Evolutionary conservation across 2,797 vertebrate species (phyloP).

Genomic region (Euphonia xanthogaster): DNA sequence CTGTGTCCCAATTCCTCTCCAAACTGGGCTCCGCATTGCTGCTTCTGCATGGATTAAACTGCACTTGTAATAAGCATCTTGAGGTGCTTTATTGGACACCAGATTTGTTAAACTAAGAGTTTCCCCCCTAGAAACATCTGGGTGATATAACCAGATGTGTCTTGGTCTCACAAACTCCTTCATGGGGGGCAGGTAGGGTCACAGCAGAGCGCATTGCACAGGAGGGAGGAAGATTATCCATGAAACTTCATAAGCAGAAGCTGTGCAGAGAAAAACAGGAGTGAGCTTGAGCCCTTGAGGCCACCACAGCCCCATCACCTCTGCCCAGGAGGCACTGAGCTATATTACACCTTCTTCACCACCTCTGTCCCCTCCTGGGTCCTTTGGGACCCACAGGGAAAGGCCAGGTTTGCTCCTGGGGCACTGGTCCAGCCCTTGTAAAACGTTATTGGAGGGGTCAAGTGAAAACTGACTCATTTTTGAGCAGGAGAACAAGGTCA

Average conservation of each 20-base stretch:
- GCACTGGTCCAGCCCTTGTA: neutral
- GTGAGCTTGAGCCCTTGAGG: rapidly evolving
- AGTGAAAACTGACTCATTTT: constrained; percentile 18
- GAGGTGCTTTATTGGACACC: neutral
- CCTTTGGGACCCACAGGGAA: neutral
- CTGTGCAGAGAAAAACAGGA: neutral
- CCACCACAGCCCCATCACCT: neutral
- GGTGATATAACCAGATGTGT: neutral
- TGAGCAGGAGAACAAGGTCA: neutral
- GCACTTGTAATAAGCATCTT: neutral
- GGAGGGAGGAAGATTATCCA: neutral
- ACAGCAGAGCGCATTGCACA: neutral
- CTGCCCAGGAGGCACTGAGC: neutral
- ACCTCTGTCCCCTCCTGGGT: neutral
- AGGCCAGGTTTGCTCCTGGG: neutral
- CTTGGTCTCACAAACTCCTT: neutral
- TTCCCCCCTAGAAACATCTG: neutral
- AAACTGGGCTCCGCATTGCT: neutral
- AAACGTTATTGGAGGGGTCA: neutral
- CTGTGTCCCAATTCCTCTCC: neutral
- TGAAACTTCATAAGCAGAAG: neutral
- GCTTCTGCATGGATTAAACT: neutral
- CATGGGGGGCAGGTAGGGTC: neutral
- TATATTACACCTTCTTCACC: neutral
- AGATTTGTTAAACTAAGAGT: neutral